Conservation (phyloP, 2,888 invertebrate species). For the Patella depressa region DNA sequence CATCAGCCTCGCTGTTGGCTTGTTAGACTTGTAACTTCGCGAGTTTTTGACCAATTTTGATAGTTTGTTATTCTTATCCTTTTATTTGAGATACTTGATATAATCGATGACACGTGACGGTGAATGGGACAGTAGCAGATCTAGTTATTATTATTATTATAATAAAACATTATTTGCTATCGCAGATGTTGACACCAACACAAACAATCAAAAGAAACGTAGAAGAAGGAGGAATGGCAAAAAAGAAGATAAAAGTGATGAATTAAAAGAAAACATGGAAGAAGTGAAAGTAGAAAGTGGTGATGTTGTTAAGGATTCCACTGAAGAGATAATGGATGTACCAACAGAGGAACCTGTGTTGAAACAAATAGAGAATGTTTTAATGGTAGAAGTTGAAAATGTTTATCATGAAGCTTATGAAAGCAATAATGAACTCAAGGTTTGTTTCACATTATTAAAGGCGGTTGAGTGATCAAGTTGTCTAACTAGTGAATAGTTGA, state of each 20-base stretch:
- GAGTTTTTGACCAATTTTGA: too few species aligned
- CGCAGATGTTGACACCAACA: too few species aligned
- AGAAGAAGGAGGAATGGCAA: background rate
- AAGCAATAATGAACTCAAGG: constrained; percentile 94
- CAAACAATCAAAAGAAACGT: too few species aligned
- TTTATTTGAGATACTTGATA: too few species aligned
- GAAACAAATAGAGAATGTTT: constrained; percentile 46
- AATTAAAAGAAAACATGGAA: background rate
- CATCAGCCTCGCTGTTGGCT: too few species aligned
- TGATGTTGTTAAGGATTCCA: constrained; percentile 2
- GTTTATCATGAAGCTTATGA: constrained; percentile 88
- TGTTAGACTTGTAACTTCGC: too few species aligned
- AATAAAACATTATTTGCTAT: too few species aligned
- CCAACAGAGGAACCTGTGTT: constrained; percentile 1
- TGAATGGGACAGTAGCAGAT: too few species aligned
- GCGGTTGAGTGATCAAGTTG: background rate
- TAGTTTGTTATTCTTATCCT: too few species aligned
- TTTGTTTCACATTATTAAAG: constrained; percentile 47
- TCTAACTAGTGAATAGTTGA: background rate
- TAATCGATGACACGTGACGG: too few species aligned
- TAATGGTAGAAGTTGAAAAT: constrained; percentile 97
- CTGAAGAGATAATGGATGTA: constrained; percentile 14
- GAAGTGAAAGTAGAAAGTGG: constrained; percentile 18
- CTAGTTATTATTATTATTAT: too few species aligned
- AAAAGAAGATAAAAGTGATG: constrained; percentile 8